A percentile compares a stretch with the other conserved stretches of the same genome.
Evolutionary conservation across 2,113 vertebrate genomes (phyloP).

Genomic region (Typhlomys cinereus): DNA sequence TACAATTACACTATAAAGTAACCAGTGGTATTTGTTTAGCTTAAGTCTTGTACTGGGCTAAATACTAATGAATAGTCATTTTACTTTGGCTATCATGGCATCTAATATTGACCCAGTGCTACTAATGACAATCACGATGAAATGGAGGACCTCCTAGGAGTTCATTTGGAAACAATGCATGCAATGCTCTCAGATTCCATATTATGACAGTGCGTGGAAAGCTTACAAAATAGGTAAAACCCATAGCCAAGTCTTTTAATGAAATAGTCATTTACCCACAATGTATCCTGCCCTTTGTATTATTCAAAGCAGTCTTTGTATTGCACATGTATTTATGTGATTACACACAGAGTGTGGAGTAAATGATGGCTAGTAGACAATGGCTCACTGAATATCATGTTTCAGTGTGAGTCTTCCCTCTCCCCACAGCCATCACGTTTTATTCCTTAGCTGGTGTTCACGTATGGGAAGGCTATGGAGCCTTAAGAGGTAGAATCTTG

Average conservation of each 20-base stretch:
- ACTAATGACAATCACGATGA: background rate
- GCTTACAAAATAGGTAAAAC: background rate
- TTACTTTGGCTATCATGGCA: background rate
- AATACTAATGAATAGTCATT: background rate
- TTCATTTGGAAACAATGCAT: background rate
- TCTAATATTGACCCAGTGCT: background rate
- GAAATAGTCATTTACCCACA: background rate
- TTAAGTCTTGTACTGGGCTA: slow-evolving; percentile 8
- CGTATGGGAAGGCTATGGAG: no score
- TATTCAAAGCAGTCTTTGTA: background rate
- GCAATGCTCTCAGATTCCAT: background rate
- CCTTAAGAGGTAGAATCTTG: no score
- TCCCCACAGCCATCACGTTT: no score
- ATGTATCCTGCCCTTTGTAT: background rate
- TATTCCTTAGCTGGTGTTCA: no score
- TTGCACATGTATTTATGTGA: background rate
- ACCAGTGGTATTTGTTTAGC: background rate
- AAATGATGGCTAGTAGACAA: background rate
- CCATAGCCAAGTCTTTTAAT: background rate
- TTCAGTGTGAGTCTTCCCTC: no score
- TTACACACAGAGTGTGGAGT: background rate
- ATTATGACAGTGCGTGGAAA: background rate
- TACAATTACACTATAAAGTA: background rate
- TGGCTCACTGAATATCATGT: background rate
- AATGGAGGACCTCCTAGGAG: background rate